phyloP scores from a whole-genome alignment of 2,888 invertebrate species.

The Amphimallon solstitiale region DNA sequence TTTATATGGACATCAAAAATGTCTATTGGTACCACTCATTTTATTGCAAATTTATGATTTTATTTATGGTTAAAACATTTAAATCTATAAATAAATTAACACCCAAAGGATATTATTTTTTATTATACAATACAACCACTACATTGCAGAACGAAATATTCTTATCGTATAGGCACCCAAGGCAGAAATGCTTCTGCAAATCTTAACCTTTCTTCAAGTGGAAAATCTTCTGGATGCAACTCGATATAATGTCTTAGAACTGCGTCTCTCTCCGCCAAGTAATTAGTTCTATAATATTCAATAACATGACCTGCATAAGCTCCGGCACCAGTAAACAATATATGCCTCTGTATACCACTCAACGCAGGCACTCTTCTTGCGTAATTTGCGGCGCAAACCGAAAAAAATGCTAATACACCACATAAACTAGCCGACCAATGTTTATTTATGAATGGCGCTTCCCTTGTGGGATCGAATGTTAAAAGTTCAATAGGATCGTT shows the following conservation, averaged over 20 bases:
- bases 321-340: slow-evolving; percentile 56
- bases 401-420: slow-evolving; percentile 63
- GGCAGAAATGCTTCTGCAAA: slow-evolving; percentile 70
- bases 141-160: not conserved
- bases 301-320: slow-evolving; percentile 59
- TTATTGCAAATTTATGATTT: too few species aligned
- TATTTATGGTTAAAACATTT: too few species aligned
- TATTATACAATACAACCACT: too few species aligned
- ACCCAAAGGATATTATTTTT: too few species aligned
- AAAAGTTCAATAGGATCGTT: slow-evolving; percentile 67
- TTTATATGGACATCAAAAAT: too few species aligned
- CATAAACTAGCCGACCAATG: slow-evolving; percentile 67
- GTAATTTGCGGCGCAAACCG: slow-evolving; percentile 66
- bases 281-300: slow-evolving; percentile 66
- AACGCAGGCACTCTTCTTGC: slow-evolving; percentile 69
- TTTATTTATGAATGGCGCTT: slow-evolving; percentile 63
- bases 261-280: slow-evolving; percentile 78
- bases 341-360: slow-evolving; percentile 72
- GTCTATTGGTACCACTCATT: too few species aligned
- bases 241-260: slow-evolving; percentile 76
- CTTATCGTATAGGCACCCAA: slow-evolving; percentile 76
- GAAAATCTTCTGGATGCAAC: slow-evolving; percentile 81
- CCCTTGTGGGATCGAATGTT: slow-evolving; percentile 62
- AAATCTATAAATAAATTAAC: too few species aligned
- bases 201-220: slow-evolving; percentile 71